phyloP scores from a whole-genome alignment of 1,140 invertebrate genomes.

The Drosophila eugracilis region DNA sequence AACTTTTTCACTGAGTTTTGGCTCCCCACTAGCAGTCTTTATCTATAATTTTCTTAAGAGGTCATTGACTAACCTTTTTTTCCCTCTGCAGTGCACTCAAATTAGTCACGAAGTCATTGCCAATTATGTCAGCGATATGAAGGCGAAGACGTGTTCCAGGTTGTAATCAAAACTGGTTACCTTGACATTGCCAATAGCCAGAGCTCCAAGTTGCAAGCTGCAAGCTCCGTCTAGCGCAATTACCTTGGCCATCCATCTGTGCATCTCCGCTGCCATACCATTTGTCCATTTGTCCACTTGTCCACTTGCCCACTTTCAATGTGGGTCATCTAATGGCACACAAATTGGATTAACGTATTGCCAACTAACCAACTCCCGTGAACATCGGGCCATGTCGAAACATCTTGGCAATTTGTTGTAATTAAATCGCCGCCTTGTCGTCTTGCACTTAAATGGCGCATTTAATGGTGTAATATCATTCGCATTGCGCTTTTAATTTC shows the following conservation, averaged over 20 bases:
- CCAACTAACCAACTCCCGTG: constrained; percentile 36
- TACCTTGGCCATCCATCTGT: constrained; percentile 34
- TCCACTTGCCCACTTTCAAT: constrained; percentile 38
- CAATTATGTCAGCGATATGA: constrained; percentile 62
- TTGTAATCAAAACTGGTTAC: constrained; percentile 78
- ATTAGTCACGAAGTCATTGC: constrained; percentile 26
- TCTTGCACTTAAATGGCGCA: constrained; percentile 78
- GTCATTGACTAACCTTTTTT: background rate
- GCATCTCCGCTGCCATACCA: constrained; percentile 40
- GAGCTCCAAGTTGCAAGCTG: constrained; percentile 9
- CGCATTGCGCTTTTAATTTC: constrained; percentile 78
- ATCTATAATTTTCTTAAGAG: background rate
- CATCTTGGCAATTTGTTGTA: constrained; percentile 77
- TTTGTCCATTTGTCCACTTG: constrained; percentile 25
- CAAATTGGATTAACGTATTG: constrained; percentile 79
- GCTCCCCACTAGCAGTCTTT: no score
- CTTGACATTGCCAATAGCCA: constrained; percentile 67
- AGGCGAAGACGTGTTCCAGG: constrained; percentile 26
- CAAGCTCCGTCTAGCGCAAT: constrained; percentile 36
- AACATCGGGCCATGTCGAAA: constrained; percentile 38
- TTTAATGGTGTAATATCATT: constrained; percentile 82
- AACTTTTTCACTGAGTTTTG: no score
- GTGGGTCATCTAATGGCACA: constrained; percentile 74
- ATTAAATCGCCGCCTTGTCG: constrained; percentile 68
- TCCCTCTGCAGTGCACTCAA: background rate